Conservation (phyloP, 1,140 invertebrate genomes). For the Trissolcus basalis region DNA sequence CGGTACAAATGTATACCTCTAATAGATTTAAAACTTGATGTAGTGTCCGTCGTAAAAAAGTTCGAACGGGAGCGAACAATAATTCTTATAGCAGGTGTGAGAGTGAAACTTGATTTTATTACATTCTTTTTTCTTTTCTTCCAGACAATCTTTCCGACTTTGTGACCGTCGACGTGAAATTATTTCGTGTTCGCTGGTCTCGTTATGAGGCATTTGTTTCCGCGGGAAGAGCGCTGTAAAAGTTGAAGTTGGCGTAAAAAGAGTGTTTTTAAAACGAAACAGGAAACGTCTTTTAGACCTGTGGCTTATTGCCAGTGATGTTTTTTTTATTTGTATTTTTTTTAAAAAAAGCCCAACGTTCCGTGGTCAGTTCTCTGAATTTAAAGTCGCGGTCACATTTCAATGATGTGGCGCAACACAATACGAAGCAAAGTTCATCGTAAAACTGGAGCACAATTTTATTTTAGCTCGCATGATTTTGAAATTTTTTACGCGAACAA, state of each 20-base stretch:
- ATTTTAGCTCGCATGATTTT: constrained; percentile 12
- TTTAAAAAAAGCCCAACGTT: constrained; percentile 8
- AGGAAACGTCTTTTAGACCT: too few species aligned
- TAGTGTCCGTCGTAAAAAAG: constrained; percentile 34
- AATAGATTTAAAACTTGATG: constrained; percentile 49
- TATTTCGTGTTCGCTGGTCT: constrained; percentile 25
- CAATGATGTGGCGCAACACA: constrained; percentile 15
- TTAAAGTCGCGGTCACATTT: constrained; percentile 12
- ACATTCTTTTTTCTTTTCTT: constrained; percentile 22
- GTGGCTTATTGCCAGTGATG: too few species aligned
- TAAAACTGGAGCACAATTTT: constrained; percentile 24
- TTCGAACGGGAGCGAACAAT: constrained; percentile 22
- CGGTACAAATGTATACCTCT: constrained; percentile 49
- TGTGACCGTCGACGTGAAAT: constrained; percentile 22
- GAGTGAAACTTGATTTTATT: too few species aligned
- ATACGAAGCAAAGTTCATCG: constrained; percentile 14
- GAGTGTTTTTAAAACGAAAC: constrained; percentile 23
- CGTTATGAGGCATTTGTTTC: constrained; percentile 45
- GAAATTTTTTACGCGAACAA: constrained; percentile 8
- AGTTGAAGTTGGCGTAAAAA: constrained; percentile 36
- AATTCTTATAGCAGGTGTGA: constrained; percentile 35
- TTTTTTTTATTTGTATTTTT: too few species aligned
- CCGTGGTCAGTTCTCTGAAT: constrained; percentile 23
- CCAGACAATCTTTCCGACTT: too few species aligned
- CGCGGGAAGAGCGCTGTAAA: constrained; percentile 26